Conservation (phyloP, 2,113 vertebrate genomes). For the Butorides virescens region DNA sequence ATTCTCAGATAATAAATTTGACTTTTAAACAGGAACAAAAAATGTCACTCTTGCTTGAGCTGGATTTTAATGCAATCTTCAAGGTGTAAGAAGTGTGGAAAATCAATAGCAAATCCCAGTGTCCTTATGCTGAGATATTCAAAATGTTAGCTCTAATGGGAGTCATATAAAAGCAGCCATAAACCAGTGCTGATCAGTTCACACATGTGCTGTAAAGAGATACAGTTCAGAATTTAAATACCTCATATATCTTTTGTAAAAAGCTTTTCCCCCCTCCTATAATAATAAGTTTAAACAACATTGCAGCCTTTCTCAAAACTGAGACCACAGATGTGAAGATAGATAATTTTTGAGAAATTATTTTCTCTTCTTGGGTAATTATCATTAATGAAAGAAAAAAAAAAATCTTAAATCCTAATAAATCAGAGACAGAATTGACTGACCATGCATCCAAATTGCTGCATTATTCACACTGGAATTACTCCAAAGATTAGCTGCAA, state of each 20-base stretch:
- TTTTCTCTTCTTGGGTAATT: constrained; percentile 79
- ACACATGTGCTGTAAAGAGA: constrained; percentile 65
- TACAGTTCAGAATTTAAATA: constrained; percentile 69
- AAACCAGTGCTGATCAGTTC: constrained; percentile 66
- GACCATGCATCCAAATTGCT: constrained; percentile 81
- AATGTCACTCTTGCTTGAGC: constrained; percentile 67
- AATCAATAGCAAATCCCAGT: constrained; percentile 76
- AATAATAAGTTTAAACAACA: constrained; percentile 71
- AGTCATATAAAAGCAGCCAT: constrained; percentile 57
- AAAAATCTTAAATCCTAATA: constrained; percentile 78
- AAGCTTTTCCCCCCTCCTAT: background rate
- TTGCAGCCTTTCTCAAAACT: constrained; percentile 53
- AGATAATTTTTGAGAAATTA: constrained; percentile 72
- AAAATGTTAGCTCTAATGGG: constrained; percentile 75
- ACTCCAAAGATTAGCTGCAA: constrained; percentile 84
- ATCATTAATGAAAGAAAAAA: constrained; percentile 79
- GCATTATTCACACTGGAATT: constrained; percentile 85
- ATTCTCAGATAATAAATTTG: constrained; percentile 62
- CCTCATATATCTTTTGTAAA: constrained; percentile 66
- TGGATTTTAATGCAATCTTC: constrained; percentile 74
- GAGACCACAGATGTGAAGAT: constrained; percentile 54
- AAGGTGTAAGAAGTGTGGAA: constrained; percentile 68
- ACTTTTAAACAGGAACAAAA: constrained; percentile 71
- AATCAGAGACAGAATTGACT: constrained; percentile 78
- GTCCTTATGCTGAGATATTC: constrained; percentile 73